Percentiles rank a stretch among this genome's conserved stretches.
These are phyloP conservation scores for Bothrops alternatus DNA, from an alignment of 2,797 vertebrate genomes.

Conservation along the genomic window DNA sequence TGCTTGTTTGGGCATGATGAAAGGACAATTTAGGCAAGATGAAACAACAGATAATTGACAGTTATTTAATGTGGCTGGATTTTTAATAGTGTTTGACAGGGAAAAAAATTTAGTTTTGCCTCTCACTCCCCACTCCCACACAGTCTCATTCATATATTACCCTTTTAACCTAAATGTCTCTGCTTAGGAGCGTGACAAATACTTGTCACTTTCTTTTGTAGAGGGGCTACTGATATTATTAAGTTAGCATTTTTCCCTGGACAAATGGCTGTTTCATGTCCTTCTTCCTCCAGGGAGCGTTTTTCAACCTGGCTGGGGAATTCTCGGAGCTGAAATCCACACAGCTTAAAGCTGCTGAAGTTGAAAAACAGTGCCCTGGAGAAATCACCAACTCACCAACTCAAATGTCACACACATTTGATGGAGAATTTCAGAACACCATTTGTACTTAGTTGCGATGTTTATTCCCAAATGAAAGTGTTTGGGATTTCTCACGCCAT, in stretches of 20 bases:
- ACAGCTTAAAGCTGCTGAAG: background rate
- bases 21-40: background rate
- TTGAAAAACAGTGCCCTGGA: background rate
- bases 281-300: background rate
- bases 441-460: background rate
- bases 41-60: background rate
- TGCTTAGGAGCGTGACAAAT: background rate
- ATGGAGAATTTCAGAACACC: background rate
- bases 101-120: background rate
- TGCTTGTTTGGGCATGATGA: background rate
- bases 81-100: background rate
- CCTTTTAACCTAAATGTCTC: background rate
- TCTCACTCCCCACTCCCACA: background rate
- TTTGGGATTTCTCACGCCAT: background rate
- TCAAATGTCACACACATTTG: background rate
- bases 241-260: background rate
- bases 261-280: background rate
- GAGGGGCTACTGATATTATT: background rate
- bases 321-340: background rate
- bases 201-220: background rate
- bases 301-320: background rate
- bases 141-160: background rate
- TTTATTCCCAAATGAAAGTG: background rate
- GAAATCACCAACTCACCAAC: background rate
- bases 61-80: background rate